phyloP scores from a whole-genome alignment of 2,113 vertebrate species.

The Leptobrachium ailaonicum region DNA sequence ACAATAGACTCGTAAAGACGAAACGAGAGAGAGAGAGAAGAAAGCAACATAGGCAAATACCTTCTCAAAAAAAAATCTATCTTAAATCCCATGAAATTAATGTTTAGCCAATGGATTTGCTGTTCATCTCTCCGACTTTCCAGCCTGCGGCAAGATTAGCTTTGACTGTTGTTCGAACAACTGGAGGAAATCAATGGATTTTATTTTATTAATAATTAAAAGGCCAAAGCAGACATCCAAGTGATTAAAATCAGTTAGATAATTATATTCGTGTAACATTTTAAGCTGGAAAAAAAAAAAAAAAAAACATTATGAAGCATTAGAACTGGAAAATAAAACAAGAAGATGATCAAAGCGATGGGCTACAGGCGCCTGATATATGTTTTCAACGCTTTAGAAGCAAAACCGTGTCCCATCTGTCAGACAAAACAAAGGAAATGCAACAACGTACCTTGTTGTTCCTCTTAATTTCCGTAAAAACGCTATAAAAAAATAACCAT shows the following conservation, averaged over 20 bases:
- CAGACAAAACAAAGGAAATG: neutral
- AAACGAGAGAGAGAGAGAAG: slow-evolving; percentile 35
- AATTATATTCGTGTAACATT: slow-evolving; percentile 48
- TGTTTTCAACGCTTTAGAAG: slow-evolving; percentile 10
- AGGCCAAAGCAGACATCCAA: slow-evolving; percentile 68
- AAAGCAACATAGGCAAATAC: slow-evolving; percentile 55
- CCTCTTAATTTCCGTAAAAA: slow-evolving; percentile 2
- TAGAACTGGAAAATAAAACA: slow-evolving; percentile 29
- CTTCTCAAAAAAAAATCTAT: slow-evolving; percentile 54
- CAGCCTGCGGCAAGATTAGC: slow-evolving; percentile 75
- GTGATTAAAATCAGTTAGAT: slow-evolving; percentile 64
- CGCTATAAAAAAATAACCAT: neutral
- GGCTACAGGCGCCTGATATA: slow-evolving; percentile 27
- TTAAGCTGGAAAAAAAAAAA: slow-evolving; percentile 48
- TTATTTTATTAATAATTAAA: slow-evolving; percentile 87
- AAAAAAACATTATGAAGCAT: slow-evolving; percentile 40
- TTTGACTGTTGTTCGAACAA: slow-evolving; percentile 76
- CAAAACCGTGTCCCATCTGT: slow-evolving; percentile 39
- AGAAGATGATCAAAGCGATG: slow-evolving; percentile 30
- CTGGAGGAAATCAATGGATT: slow-evolving; percentile 83
- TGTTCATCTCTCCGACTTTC: slow-evolving; percentile 66
- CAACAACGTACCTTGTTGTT: neutral
- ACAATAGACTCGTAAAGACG: slow-evolving; percentile 50
- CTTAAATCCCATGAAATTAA: slow-evolving; percentile 76
- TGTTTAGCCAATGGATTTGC: slow-evolving; percentile 78